Percentiles rank a stretch among this genome's conserved stretches.
Evolutionary conservation across 2,113 vertebrate species (phyloP).

Genomic region (Phainopepla nitens): DNA sequence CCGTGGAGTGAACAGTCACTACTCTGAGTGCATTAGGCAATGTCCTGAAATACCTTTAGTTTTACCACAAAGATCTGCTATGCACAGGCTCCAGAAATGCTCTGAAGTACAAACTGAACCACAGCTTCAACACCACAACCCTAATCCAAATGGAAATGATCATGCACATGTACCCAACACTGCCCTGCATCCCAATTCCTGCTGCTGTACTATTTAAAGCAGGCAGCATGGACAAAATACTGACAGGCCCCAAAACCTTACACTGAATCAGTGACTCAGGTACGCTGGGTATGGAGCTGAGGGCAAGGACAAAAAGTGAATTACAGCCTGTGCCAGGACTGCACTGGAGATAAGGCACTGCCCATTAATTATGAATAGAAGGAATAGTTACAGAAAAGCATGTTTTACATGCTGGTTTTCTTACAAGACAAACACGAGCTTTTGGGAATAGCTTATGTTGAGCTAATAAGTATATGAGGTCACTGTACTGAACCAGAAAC

Average conservation of each 20-base stretch:
- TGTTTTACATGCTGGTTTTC: conserved; percentile 18
- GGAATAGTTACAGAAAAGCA: not conserved
- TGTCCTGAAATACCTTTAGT: not conserved
- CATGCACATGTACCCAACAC: rapidly evolving
- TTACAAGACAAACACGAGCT: not conserved
- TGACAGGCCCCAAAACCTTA: not conserved
- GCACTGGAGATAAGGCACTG: not conserved
- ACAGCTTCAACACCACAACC: not conserved
- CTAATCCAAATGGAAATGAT: not conserved
- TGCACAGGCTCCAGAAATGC: not conserved
- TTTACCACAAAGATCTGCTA: not conserved
- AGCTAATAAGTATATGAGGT: not conserved
- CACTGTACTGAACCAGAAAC: not conserved
- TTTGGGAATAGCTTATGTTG: not conserved
- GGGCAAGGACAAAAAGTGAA: not conserved
- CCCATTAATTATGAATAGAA: conserved; percentile 4
- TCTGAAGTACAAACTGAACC: not conserved
- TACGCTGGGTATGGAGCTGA: not conserved
- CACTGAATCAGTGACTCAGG: not conserved
- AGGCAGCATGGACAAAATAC: not conserved
- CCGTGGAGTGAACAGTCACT: not conserved
- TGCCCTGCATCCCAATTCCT: not conserved
- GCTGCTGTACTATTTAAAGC: not conserved
- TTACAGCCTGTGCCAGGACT: not conserved
- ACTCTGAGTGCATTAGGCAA: not conserved